phyloP scores from a whole-genome alignment of 2,888 invertebrate genomes.

The Antheraea yamamai region DNA sequence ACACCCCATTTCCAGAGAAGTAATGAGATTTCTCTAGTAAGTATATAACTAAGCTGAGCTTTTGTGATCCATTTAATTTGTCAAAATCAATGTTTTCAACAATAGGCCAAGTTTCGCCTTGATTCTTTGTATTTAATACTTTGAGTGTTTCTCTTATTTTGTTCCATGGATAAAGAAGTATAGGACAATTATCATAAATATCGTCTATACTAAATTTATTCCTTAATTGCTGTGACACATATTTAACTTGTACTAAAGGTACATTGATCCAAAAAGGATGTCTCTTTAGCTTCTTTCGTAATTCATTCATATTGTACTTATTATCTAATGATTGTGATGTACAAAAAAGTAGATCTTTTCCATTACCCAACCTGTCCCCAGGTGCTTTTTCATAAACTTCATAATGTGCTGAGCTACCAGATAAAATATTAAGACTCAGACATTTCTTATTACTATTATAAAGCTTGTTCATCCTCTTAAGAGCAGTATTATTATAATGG shows the following conservation, averaged over 20 bases:
- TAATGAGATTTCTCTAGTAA: slow-evolving; percentile 73
- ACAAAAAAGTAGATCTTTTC: slow-evolving; percentile 70
- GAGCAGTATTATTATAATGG: slow-evolving; percentile 65
- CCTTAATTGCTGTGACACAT: slow-evolving; percentile 60
- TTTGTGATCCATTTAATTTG: slow-evolving; percentile 58
- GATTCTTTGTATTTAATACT: slow-evolving; percentile 37
- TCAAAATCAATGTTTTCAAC: slow-evolving; percentile 52
- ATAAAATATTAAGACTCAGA: slow-evolving; percentile 70
- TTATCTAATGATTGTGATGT: slow-evolving; percentile 58
- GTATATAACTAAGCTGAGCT: slow-evolving; percentile 69
- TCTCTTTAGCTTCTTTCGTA: slow-evolving; percentile 57
- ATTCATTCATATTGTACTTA: slow-evolving; percentile 45
- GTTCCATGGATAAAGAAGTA: slow-evolving; percentile 74
- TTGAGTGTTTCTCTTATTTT: slow-evolving; percentile 57
- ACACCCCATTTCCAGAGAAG: slow-evolving; percentile 76
- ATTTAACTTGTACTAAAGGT: slow-evolving; percentile 66
- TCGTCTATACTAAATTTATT: slow-evolving; percentile 56
- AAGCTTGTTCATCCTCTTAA: slow-evolving; percentile 56
- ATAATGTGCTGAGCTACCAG: slow-evolving; percentile 66
- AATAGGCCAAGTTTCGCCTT: slow-evolving; percentile 30
- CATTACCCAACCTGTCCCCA: slow-evolving; percentile 71
- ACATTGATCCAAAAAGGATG: slow-evolving; percentile 76
- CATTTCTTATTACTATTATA: slow-evolving; percentile 69
- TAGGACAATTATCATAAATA: slow-evolving; percentile 68
- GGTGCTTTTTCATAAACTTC: slow-evolving; percentile 69